phyloP scores from a whole-genome alignment of 2,797 vertebrate species.

The Anas flavirostris region DNA sequence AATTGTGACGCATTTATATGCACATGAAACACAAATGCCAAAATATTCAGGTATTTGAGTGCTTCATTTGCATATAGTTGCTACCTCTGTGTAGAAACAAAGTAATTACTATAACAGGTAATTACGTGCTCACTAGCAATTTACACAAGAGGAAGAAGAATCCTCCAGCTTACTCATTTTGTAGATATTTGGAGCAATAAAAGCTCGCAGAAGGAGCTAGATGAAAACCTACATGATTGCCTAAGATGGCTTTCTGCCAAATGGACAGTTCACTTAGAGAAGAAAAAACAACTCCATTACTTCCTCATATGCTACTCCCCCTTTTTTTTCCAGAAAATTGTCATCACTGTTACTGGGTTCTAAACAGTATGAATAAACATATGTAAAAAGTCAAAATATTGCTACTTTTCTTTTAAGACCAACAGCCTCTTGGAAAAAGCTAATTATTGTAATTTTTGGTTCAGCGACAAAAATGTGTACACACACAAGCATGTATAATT shows the following conservation, averaged over 20 bases:
- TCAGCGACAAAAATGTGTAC: background rate
- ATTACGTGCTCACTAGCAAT: constrained; percentile 43
- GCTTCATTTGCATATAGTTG: constrained; percentile 59
- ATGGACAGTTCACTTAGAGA: background rate
- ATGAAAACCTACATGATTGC: background rate
- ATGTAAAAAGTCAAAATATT: background rate
- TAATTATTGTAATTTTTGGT: background rate
- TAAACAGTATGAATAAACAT: constrained; percentile 2
- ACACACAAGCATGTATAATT: background rate
- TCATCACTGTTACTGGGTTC: background rate
- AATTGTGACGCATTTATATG: constrained; percentile 55
- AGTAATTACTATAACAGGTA: constrained; percentile 37
- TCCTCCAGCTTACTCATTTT: constrained; percentile 8
- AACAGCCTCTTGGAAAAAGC: background rate
- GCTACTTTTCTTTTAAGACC: background rate
- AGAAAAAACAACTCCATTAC: background rate
- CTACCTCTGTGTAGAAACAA: constrained; percentile 38
- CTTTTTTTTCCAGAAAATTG: background rate
- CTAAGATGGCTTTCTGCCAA: background rate
- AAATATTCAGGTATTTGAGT: constrained; percentile 64
- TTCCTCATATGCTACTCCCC: background rate
- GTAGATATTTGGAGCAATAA: constrained; percentile 28
- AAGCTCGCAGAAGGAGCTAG: background rate
- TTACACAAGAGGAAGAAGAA: background rate
- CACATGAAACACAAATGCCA: constrained; percentile 54